phyloP scores from a whole-genome alignment of 2,888 invertebrate species.

The Homarus gammarus region DNA sequence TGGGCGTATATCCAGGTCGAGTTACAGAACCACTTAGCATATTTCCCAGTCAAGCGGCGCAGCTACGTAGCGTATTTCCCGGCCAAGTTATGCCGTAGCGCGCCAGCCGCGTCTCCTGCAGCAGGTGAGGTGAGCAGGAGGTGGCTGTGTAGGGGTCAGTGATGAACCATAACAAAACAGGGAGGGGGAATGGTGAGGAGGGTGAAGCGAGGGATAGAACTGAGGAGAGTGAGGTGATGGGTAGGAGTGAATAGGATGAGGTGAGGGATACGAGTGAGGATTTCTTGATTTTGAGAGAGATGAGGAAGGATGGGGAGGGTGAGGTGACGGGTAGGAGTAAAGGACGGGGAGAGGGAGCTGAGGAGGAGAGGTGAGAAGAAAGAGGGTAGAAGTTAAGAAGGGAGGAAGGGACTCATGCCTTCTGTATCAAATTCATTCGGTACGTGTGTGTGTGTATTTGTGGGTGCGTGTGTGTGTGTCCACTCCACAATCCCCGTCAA shows the following conservation, averaged over 20 bases:
- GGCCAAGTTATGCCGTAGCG: constrained; percentile 30
- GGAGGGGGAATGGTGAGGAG: constrained; percentile 5
- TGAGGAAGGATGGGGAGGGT: neutral
- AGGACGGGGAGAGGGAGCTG: neutral
- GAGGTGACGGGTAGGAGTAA: too few relatives aligned
- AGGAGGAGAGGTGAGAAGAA: neutral
- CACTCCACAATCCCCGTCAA: too few relatives aligned
- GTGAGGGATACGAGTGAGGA: neutral
- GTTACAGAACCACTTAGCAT: constrained; percentile 53
- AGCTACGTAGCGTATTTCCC: constrained; percentile 38
- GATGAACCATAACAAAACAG: constrained; percentile 39
- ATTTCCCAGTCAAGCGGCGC: constrained; percentile 43
- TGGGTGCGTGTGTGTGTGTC: too few relatives aligned
- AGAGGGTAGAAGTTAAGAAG: neutral
- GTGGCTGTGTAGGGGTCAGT: neutral
- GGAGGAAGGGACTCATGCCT: neutral
- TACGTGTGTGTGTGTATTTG: constrained; percentile 7
- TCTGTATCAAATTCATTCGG: neutral
- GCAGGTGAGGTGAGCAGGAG: constrained; percentile 25
- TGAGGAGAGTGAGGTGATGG: constrained; percentile 4
- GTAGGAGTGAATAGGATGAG: neutral
- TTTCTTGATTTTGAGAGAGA: neutral
- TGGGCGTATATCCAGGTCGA: constrained; percentile 39
- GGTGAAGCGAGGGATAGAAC: neutral
- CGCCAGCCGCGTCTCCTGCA: constrained; percentile 22